Base-by-base conservation (phyloP, 2,797 vertebrate genomes). In the Protonibea diacanthus region DNA sequence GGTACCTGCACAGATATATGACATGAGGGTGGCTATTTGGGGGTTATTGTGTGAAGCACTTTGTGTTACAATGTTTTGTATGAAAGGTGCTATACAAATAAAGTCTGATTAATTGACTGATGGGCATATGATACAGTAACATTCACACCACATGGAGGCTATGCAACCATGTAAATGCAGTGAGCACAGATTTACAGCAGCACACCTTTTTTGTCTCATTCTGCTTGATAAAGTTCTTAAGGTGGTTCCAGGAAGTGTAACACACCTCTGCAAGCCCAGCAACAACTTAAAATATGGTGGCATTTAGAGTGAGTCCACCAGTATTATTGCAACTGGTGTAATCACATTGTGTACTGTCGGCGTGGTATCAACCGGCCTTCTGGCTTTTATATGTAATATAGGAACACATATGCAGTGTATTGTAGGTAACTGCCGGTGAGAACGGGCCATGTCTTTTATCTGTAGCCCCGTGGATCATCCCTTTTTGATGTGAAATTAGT, bases 401-500 rank as follows among this genome's bases (percentile, higher is more conserved):
- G 20, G 74, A 68, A 85, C 63, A 76, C 20, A 76, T 17, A 59
- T 6, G 55, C 17, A 44, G 20, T 62, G 38, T 71, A 58, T 48
- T 74, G 60, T 45, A 80, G 51, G 55, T 64, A 81, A 47, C 75
- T 64, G 65, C 74, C 53, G 78, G 86, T 91, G 88, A 90, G 81
- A 80, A 84, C 67, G 78, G 68, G 78, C 59, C 80, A 78, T 71
- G 87, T 58, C 68, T 82, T 91, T 92, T 91, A 92, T 91, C 90
- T 89, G 74, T 78, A 60, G 74, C 85, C 91, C 84, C 74, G 85
- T 44, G 77, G 81, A 89, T 92, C 58, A 57, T 78, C 71, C 45
- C 78, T 87, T 89, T 94, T 93, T 94, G 89, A 94, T 91, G 90
- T 94, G 83, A 93, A 92, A 92, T 92, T 88, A 93, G 89, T 88